A percentile compares a stretch with the other conserved stretches of the same genome.
phyloP scores from a whole-genome alignment of 2,113 vertebrate genomes.

The Halcyon malimbica region DNA sequence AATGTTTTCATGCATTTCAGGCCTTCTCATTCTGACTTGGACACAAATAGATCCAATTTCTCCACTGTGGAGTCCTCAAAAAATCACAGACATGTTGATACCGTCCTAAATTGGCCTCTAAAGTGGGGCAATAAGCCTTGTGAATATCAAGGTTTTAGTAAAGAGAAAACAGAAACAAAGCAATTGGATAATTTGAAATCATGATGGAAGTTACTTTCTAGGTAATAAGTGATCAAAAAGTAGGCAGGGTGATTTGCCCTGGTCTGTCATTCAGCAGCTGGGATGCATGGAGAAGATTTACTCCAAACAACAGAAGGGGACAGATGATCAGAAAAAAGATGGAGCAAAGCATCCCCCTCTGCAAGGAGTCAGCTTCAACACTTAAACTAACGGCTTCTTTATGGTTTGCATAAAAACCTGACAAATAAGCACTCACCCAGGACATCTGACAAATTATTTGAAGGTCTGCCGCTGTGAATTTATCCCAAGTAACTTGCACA shows the following conservation, averaged over 20 bases:
- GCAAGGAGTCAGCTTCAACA: neutral
- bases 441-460: neutral
- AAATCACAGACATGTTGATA: neutral
- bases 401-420: neutral
- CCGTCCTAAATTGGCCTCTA: neutral
- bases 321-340: neutral
- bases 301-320: neutral
- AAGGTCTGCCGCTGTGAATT: neutral
- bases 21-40: neutral
- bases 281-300: neutral
- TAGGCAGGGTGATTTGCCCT: neutral
- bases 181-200: neutral
- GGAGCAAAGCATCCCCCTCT: neutral
- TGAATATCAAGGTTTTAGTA: neutral
- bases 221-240: neutral
- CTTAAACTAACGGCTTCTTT: neutral
- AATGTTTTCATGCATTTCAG: conserved; percentile 35
- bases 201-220: neutral
- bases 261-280: neutral
- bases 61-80: neutral
- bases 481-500: neutral
- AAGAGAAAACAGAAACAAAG: neutral
- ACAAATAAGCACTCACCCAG: neutral
- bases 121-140: neutral
- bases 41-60: conserved; percentile 16